Evolutionary conservation across 2,888 invertebrate genomes (phyloP), one percentile per base, ranked within the genome.

Genomic region (Palloptera scutellata): DNA sequence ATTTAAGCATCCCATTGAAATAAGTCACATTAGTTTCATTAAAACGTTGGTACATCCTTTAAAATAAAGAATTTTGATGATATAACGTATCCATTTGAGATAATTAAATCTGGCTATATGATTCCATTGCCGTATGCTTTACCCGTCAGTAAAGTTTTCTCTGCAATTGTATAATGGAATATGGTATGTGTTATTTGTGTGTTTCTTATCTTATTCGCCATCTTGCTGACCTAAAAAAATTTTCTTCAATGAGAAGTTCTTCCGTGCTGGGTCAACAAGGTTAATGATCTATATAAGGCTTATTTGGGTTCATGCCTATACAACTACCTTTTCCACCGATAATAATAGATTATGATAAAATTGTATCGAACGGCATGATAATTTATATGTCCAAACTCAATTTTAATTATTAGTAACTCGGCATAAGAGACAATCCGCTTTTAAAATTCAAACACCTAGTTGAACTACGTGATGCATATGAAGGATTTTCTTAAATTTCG

Each of bases 261-360:
- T 82, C 2, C 70, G 79, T 76, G 1, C 40, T 80, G 9, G 70
- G 67, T 1, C 81, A 81, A 48, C 75, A 1, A 77, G 78, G n/a
- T 40, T 80, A 1, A 52, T 81, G 1, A 8, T 71, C 0, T 74
- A 4, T 81, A 76, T 54, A 68, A 72, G n/a, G 71, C 78, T 2
- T 73, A 72, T 15, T 48, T 82, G 59, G 73, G 75, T 30, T 74
- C 75, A 0, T 65, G 72, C 41, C 41, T 80, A 1, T 78, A 0
- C 70, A 78, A 30, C 78, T 77, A 0, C 74, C 77, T 0, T 55
- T 64, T 1, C 41, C 62, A 1, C 58, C 68, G 5, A 61, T 62
- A 1, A 68, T 80, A 10, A 64, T 45, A 19, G 70, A 60, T 9
- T 77, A 72, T 42, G 67, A 78, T 20, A 76, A 80, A 43, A 54